Conservation (phyloP, 2,797 vertebrate genomes). For the Sebastes paucispinis region DNA sequence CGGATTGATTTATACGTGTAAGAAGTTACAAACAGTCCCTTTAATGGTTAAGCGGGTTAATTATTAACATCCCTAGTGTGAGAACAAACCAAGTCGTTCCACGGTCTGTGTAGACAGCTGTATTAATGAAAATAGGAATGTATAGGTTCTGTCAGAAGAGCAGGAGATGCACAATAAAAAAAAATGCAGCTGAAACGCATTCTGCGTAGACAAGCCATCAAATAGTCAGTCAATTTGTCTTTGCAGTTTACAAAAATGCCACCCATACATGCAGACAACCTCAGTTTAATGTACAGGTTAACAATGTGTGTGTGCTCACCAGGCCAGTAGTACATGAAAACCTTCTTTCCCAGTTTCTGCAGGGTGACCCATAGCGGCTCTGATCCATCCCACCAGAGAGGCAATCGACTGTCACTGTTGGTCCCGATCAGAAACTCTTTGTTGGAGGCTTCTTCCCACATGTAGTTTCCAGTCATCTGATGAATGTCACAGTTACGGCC, state of each 20-base stretch:
- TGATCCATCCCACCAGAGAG: constrained; percentile 95
- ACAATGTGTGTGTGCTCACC: constrained; percentile 77
- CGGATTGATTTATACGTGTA: no score
- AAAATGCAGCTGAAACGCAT: background rate
- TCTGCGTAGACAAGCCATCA: background rate
- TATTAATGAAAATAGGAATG: background rate
- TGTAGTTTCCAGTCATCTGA: constrained; percentile 95
- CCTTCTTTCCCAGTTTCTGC: constrained; percentile 86
- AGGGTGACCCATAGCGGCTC: constrained; percentile 95
- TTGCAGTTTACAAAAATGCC: background rate
- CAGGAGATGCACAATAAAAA: background rate
- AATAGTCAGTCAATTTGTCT: background rate
- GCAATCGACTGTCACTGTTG: constrained; percentile 88
- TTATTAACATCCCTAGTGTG: background rate
- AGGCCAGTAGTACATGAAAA: constrained; percentile 97
- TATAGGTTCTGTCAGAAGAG: background rate
- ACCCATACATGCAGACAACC: background rate
- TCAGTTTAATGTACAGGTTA: background rate
- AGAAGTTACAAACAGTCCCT: no score
- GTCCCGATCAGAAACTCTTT: constrained; percentile 91
- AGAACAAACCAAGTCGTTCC: background rate
- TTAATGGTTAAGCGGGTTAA: background rate
- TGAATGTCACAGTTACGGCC: constrained; percentile 92
- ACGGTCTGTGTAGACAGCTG: background rate
- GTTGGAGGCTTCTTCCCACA: constrained; percentile 89